These are phyloP conservation scores for Dusona sp. DNA, from an alignment of 2,888 invertebrate genomes.

Conservation along the genomic window DNA sequence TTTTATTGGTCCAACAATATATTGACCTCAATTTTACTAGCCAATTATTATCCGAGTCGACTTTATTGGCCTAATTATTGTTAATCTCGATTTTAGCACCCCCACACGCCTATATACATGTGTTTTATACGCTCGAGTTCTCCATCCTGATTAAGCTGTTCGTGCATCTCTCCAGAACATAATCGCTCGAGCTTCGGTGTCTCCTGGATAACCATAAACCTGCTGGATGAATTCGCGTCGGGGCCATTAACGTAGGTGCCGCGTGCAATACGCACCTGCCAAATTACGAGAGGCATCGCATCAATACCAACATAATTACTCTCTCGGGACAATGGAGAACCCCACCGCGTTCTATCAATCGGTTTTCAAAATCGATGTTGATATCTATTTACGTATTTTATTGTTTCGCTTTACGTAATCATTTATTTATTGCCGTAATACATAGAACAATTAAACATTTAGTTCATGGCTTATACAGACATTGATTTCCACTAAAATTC, in stretches of 20 bases:
- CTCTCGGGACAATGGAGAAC: slow-evolving; percentile 43
- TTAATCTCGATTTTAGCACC: slow-evolving; percentile 16
- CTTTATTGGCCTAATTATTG: background rate
- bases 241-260: slow-evolving; percentile 76
- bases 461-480: background rate
- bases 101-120: too few relatives aligned
- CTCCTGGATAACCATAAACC: slow-evolving; percentile 58
- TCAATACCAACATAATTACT: slow-evolving; percentile 64
- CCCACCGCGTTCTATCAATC: slow-evolving; percentile 39
- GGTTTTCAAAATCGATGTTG: slow-evolving; percentile 53
- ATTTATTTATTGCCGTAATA: background rate
- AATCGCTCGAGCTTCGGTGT: slow-evolving; percentile 59
- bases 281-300: slow-evolving; percentile 58
- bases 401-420: slow-evolving; percentile 4
- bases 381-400: slow-evolving; percentile 9
- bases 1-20: background rate
- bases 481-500: background rate
- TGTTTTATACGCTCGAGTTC: slow-evolving; percentile 1
- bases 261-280: slow-evolving; percentile 77
- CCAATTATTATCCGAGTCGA: background rate
- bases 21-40: background rate
- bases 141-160: background rate
- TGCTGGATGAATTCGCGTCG: slow-evolving; percentile 62
- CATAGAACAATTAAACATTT: background rate
- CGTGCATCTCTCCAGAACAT: background rate